Evolutionary conservation across 2,113 vertebrate genomes (phyloP), one percentile per base, ranked within the genome.

Genomic region (Enhydra lutris): DNA sequence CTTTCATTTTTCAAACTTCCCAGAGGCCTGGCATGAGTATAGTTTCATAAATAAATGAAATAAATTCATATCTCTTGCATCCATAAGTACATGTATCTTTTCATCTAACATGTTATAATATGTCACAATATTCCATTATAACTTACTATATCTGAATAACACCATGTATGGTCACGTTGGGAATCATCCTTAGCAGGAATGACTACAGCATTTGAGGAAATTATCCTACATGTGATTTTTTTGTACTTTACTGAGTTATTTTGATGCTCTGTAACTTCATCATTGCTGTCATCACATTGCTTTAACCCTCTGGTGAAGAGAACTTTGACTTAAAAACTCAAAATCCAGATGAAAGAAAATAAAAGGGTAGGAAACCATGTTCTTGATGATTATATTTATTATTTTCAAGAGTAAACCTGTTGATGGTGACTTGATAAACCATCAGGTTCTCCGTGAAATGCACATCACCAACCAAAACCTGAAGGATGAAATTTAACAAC

Each of bases 11-110:
- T 85, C 57, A 86, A n/a, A 71, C 34, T 71, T 93, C 34, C 15
- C 31, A 63, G 39, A n/a, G 42, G 23, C 15, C 59, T 83, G 36
- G 4, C 55, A 78, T 5, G 12, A 6, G 15, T 7, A 0, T n/a
- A 69, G 23, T 74, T 83, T 85, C 87, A 45, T 31, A 95, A 94
- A 85, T 76, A 89, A 74, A 59, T 57, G n/a, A 90, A 47, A 95
- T 94, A 50, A 93, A 78, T 63, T 45, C 34, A 24, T 45, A 74
- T 84, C 55, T 63, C 39, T 91, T 81, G 0, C 29, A 23, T 55
- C 36, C 29, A 3, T 85, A 93, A 92, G 36, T 47, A 50, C 6
- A 61, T n/a, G 17, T 71, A 94, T 80, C 21, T 81, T 94, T 94
- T 73, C 79, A 94, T 96, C 36, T 92, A 89, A 92, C 0, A 1